Base-by-base conservation (phyloP, 2,888 invertebrate species). In the Vesta saturnalis region DNA sequence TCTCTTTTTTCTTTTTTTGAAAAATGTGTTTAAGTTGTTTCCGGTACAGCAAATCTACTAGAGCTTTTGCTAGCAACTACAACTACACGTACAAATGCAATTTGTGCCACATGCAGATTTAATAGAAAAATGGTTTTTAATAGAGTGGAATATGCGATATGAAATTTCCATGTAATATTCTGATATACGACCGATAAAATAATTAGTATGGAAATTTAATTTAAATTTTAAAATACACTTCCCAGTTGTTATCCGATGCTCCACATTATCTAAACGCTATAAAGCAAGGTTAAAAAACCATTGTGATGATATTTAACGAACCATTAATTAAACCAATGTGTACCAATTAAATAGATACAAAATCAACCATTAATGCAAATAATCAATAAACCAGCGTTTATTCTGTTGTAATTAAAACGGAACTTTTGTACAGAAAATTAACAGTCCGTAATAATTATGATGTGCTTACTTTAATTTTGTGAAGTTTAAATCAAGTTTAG, bases 81-180 rank as follows among this genome's bases (percentile, higher is more conserved):
- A n/a, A n/a, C n/a, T n/a, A n/a, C n/a, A n/a, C n/a, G n/a, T n/a
- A n/a, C n/a, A n/a, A n/a, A n/a, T n/a, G n/a, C n/a, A n/a, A n/a
- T n/a, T n/a, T n/a, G n/a, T n/a, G n/a, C n/a, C n/a, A n/a, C n/a
- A n/a, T n/a, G n/a, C n/a, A n/a, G 39, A 39, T 4, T 52, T 52
- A 52, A 52, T 52, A 19, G 43, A 43, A 43, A 52, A 52, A 52
- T 52, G 18, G 18, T 52, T 52, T 52, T 18, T 52, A 52, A 52
- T 52, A 19, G 12, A 52, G 19, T 19, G 19, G 12, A 52, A 52
- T 21, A 19, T 52, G 21, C 52, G 12, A n/a, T 52, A 21, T 52
- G 21, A 21, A 52, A 52, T 52, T 52, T 52, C 10, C 49, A 52
- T 19, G 5, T 52, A 52, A 52, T 21, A 12, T 21, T 12, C n/a